Evolutionary conservation across 2,888 invertebrate species (phyloP).

Genomic region (Panopea generosa): DNA sequence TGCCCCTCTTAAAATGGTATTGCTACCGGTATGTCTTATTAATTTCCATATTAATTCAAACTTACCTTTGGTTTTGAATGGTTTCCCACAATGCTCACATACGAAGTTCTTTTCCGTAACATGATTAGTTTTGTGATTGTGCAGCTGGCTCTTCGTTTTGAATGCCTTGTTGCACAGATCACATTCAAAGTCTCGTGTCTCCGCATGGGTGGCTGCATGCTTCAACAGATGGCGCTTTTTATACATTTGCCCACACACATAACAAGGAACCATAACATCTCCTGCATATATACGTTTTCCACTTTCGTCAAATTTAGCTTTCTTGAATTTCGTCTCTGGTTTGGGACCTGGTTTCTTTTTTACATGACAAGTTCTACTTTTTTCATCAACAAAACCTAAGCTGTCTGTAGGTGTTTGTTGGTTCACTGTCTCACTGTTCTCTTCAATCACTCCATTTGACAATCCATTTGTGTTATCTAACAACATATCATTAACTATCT

Average conservation of each 20-base stretch:
- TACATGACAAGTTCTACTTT: too few species aligned
- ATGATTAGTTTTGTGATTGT: conserved; percentile 34
- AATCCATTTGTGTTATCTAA: too few species aligned
- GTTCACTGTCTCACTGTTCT: background rate
- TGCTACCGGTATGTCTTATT: too few species aligned
- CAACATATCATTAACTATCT: too few species aligned
- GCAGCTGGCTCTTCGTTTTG: conserved; percentile 38
- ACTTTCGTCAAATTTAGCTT: background rate
- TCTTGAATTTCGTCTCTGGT: background rate
- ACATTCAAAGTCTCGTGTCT: conserved; percentile 22
- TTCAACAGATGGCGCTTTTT: conserved; percentile 26
- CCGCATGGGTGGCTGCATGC: conserved; percentile 26
- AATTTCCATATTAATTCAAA: too few species aligned
- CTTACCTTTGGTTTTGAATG: conserved; percentile 29
- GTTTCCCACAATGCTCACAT: conserved; percentile 44
- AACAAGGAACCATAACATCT: conserved; percentile 28
- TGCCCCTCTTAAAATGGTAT: too few species aligned
- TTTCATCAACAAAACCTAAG: too few species aligned
- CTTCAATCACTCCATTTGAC: too few species aligned
- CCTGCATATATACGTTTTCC: background rate
- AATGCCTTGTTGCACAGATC: conserved; percentile 39
- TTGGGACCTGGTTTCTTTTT: background rate
- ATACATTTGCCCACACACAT: conserved; percentile 43
- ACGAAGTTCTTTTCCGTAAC: conserved; percentile 21
- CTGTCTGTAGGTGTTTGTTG: too few species aligned